Conservation (phyloP, 2,113 vertebrate genomes). For the Coregonus clupeaformis region DNA sequence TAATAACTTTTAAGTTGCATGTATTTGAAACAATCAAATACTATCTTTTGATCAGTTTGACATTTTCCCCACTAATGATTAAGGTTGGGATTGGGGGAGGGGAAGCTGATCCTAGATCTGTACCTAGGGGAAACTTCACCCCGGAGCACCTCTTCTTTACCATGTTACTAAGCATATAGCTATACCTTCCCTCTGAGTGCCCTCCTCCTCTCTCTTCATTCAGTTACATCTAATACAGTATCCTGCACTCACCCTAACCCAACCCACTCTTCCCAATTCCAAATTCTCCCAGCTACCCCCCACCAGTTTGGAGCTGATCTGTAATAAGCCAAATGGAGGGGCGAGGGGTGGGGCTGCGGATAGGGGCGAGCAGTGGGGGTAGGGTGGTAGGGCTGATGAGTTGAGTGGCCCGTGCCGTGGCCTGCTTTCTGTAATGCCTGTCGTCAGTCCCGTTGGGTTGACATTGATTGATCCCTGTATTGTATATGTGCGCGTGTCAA, state of each 20-base stretch:
- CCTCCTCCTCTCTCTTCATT: background rate
- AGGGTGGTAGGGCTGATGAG: background rate
- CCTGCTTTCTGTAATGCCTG: background rate
- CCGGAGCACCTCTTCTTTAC: too few species aligned
- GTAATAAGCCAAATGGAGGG: conserved; percentile 12
- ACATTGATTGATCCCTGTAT: background rate
- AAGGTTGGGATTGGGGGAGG: too few species aligned
- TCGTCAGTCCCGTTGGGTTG: background rate
- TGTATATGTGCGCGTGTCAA: background rate
- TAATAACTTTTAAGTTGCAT: too few species aligned
- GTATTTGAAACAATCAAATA: too few species aligned
- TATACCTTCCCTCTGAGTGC: background rate
- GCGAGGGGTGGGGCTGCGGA: background rate
- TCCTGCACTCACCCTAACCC: background rate
- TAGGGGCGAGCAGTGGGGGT: too few species aligned
- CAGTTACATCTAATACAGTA: background rate
- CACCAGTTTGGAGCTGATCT: background rate
- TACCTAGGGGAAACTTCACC: too few species aligned
- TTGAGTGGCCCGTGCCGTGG: background rate
- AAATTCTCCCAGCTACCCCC: background rate
- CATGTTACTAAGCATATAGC: background rate
- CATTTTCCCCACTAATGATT: too few species aligned
- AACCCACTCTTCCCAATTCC: background rate
- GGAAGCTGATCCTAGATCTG: too few species aligned
- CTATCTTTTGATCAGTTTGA: too few species aligned